phyloP scores from a whole-genome alignment of 1,140 invertebrate genomes.

The Uloborus diversus region DNA sequence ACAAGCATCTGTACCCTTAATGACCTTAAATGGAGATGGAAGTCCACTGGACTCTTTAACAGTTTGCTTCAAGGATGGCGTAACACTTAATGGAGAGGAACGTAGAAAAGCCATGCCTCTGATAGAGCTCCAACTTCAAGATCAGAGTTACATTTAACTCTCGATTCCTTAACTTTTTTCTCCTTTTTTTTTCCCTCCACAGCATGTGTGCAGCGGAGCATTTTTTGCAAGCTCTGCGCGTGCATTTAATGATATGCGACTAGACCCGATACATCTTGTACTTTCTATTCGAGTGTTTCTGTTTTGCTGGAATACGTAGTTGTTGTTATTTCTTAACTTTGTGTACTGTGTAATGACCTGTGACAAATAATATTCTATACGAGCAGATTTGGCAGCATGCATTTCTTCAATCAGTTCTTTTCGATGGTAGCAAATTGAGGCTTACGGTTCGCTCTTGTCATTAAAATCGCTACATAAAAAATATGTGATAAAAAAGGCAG shows the following conservation, averaged over 20 bases:
- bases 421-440: too few species aligned
- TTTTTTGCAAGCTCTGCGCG: conserved; percentile 28
- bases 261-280: neutral
- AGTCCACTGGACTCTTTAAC: conserved; percentile 22
- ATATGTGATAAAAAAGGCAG: too few species aligned
- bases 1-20: too few species aligned
- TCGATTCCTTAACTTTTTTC: neutral
- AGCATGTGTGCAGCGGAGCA: neutral
- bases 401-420: conserved; percentile 26
- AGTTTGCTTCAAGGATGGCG: conserved; percentile 46
- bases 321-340: conserved; percentile 20
- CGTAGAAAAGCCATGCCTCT: conserved; percentile 13
- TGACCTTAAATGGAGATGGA: neutral
- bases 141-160: conserved; percentile 9
- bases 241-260: conserved; percentile 48
- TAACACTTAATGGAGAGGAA: conserved; percentile 49
- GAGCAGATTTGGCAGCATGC: conserved; percentile 6
- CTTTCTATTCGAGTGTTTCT: neutral
- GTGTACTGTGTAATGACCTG: conserved; percentile 46
- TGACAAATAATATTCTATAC: conserved; percentile 43
- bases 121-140: neutral
- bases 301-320: neutral
- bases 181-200: conserved; percentile 1
- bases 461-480: too few species aligned
- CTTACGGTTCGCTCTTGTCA: too few species aligned